Base-by-base conservation (phyloP, 2,888 invertebrate species). In the Dasysyrphus tricinctus region DNA sequence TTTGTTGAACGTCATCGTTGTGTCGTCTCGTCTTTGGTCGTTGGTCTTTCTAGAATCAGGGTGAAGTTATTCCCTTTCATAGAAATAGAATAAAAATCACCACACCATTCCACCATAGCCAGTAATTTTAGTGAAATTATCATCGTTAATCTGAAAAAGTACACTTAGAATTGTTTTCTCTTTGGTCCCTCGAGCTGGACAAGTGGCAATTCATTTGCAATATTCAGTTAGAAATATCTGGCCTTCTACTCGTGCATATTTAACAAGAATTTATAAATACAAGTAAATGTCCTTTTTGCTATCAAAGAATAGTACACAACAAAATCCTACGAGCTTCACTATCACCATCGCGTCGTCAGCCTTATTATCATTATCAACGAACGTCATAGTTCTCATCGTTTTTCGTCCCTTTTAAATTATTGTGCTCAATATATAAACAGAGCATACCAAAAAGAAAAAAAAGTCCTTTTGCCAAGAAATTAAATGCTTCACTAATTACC, bases 401-500 rank as follows among this genome's bases (percentile, higher is more conserved):
- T 16, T 16, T 39, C 54, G 49, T 70, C 37, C 54, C 32, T 34
- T 56, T 12, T 39, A 49, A 24, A 59, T 34, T 44, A 39, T 67
- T 77, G 47, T 57, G 24, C 42, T 63, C 42, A 51, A 29, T 63
- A 77, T 63, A 77, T 47, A 34, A 29, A 47, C 12, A 65, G 34
- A 59, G 37, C 5, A 34, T 34, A 1, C 3, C 1, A 39, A n/a
- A 12, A 65, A 72, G n/a, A 34, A 67, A 78, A 74, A 24, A 51
- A 47, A 14, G 19, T 34, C 49, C 49, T 67, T 63, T 44, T 81
- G 73, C 57, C 51, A 67, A 74, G 73, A 86, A 78, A 86, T 81
- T 81, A 81, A 82, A 86, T 73, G 78, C 51, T 82, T 79, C 81
- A 86, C 86, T 86, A 86, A 86, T 86, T 86, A 82, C 81, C 56